These are phyloP conservation scores for Epirrhoe alternata DNA, from an alignment of 2,888 invertebrate species.

Conservation along the genomic window DNA sequence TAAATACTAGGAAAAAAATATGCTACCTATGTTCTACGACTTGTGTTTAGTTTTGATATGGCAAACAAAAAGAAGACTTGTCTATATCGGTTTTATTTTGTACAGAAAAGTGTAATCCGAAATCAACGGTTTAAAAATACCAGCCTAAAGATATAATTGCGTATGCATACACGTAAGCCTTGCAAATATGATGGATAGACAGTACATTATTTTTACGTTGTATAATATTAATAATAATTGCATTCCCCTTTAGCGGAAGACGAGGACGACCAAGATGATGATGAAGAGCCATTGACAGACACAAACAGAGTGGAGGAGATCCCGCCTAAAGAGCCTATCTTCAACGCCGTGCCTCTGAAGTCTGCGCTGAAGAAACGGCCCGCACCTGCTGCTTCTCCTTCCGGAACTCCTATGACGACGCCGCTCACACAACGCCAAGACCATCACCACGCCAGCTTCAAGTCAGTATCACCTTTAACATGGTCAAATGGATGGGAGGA, in stretches of 20 bases:
- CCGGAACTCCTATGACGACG: conserved; percentile 81
- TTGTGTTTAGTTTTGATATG: no score
- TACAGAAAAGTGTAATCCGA: no score
- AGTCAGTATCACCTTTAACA: conserved; percentile 82
- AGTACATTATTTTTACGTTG: no score
- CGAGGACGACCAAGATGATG: conserved; percentile 88
- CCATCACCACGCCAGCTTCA: conserved; percentile 91
- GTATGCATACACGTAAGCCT: no score
- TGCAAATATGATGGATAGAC: no score
- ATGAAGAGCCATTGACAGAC: conserved; percentile 88
- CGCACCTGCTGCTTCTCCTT: conserved; percentile 89
- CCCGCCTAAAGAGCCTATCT: conserved; percentile 96
- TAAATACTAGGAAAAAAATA: background rate
- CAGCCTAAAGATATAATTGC: no score
- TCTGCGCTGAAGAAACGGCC: conserved; percentile 95
- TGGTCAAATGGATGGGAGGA: background rate
- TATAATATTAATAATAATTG: background rate
- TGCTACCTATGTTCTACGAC: no score
- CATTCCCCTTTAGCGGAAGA: conserved; percentile 66
- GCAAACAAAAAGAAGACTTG: no score
- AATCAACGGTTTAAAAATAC: no score
- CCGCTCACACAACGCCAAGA: conserved; percentile 87
- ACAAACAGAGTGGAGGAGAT: conserved; percentile 95
- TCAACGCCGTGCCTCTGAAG: conserved; percentile 96
- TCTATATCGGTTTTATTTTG: no score